Evolutionary conservation across 2,113 vertebrate genomes (phyloP), one percentile per base, ranked within the genome.

Genomic region (Daphoenositta chrysoptera): DNA sequence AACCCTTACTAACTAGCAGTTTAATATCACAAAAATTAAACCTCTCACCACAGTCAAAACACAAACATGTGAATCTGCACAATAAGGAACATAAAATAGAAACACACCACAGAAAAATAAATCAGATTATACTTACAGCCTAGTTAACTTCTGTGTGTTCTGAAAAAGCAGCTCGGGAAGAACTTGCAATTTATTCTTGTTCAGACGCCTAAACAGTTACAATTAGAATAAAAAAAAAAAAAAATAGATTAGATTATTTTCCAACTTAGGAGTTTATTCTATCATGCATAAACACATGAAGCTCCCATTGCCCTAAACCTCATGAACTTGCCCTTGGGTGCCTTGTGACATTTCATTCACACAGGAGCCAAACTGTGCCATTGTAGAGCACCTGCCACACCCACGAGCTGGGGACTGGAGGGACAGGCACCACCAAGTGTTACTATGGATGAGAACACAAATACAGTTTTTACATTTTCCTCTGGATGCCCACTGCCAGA

Each of bases 111-210:
- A 94, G 87, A 51, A 96, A 90, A 20, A 73, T 22, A 94, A 91
- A 83, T 63, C 63, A 82, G 39, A 45, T 47, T 54, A 20, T 97
- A 99, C 99, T 99, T 97, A 99, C 99, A 99, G 98, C 96, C 99
- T 98, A 45, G 98, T 99, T 91, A 99, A 98, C 97, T 99, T 99
- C 96, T 98, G 98, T 4, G 98, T 99, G 97, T 98, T 99, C 98
- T 99, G 99, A 97, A 99, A 99, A 96, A 99, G 99, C 90, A 99
- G 97, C 96, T 99, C 99, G 8, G 99, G 99, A 87, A 99, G 99
- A 75, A 99, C 98, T 97, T 99, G 99, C 77, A 99, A 97, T 94
- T 99, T 99, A 97, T 99, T 99, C 98, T 99, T 98, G 98, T 99
- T 99, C 96, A 99, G 98, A 40, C 99, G 99, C 93, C 99, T 99